phyloP scores from a whole-genome alignment of 2,888 invertebrate genomes.

The Sarcophaga rosellei region DNA sequence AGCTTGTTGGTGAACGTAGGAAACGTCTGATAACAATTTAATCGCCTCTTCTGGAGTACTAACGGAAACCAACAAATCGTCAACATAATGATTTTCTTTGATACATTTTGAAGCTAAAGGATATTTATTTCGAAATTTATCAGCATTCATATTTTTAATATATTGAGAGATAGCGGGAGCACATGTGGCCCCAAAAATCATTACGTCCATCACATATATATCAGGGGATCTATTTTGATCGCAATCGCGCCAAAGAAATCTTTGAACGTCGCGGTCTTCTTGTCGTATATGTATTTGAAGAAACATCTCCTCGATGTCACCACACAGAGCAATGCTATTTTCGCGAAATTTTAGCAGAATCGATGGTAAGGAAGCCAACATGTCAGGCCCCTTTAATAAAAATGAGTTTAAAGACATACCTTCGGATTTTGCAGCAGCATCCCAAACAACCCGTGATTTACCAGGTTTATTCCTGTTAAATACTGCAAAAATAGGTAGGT shows the following conservation, averaged over 20 bases:
- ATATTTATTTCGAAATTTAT: background rate
- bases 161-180: constrained; percentile 32
- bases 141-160: constrained; percentile 44
- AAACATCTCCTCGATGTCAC: constrained; percentile 45
- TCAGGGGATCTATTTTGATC: background rate
- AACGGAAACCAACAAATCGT: constrained; percentile 47
- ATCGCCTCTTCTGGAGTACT: constrained; percentile 41
- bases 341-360: constrained; percentile 14
- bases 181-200: constrained; percentile 57
- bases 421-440: constrained; percentile 50
- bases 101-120: constrained; percentile 10
- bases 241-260: no score
- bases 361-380: constrained; percentile 19
- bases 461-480: constrained; percentile 37
- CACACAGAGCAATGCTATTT: constrained; percentile 6
- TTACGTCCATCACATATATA: constrained; percentile 48
- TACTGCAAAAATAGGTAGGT: constrained; percentile 24
- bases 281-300: constrained; percentile 11
- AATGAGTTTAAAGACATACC: constrained; percentile 45
- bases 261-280: no score
- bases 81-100: constrained; percentile 53
- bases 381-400: constrained; percentile 45
- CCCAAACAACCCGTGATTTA: constrained; percentile 58
- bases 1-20: constrained; percentile 30
- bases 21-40: constrained; percentile 16